phyloP scores from a whole-genome alignment of 2,113 vertebrate genomes.

The Excalfactoria chinensis region DNA sequence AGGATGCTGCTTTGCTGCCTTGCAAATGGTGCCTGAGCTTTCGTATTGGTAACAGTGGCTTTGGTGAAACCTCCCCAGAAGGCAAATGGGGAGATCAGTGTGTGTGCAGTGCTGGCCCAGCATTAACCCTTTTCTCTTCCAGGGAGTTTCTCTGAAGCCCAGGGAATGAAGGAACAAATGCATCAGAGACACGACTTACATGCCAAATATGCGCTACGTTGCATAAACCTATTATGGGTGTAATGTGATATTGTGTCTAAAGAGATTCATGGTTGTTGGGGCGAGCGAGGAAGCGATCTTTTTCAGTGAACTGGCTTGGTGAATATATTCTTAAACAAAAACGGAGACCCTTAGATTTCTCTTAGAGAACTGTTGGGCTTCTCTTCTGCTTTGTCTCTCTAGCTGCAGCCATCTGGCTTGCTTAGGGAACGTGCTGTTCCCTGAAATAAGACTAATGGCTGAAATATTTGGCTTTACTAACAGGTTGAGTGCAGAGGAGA shows the following conservation, averaged over 20 bases:
- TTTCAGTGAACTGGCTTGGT: constrained; percentile 30
- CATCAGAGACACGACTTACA: constrained; percentile 47
- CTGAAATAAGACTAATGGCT: constrained; percentile 43
- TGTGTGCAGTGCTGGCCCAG: not conserved
- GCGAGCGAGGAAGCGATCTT: constrained; percentile 38
- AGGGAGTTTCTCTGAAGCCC: constrained; percentile 40
- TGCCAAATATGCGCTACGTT: not conserved
- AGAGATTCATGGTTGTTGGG: constrained; percentile 63
- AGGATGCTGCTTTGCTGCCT: not conserved
- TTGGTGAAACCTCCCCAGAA: not conserved
- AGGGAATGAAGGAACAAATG: constrained; percentile 27
- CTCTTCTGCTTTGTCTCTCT: not conserved
- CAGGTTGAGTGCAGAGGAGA: constrained; percentile 75
- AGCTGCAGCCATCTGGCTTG: not conserved
- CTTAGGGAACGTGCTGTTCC: constrained; percentile 5
- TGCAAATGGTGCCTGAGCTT: not conserved
- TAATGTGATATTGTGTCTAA: constrained; percentile 63
- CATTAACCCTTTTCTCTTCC: constrained; percentile 29
- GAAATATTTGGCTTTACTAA: constrained; percentile 79
- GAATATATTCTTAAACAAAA: constrained; percentile 33
- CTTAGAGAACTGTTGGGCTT: not conserved
- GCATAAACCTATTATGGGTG: constrained; percentile 61
- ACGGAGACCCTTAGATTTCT: not conserved
- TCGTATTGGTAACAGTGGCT: not conserved
- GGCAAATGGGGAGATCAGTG: not conserved